phyloP scores from a whole-genome alignment of 2,113 vertebrate species.

The Hydrolagus affinis region DNA sequence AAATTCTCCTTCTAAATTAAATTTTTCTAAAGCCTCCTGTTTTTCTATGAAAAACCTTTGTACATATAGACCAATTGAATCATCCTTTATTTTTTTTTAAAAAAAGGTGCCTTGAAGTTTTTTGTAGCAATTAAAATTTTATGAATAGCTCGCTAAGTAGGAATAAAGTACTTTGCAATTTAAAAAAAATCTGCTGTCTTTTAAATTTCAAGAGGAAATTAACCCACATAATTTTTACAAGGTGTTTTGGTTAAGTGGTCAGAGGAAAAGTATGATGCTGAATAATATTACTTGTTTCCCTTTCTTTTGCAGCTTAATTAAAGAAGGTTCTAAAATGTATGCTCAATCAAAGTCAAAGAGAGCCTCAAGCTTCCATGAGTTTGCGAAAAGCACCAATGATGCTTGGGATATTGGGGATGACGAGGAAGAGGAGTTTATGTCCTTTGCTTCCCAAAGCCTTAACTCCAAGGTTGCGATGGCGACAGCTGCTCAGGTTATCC shows the following conservation, averaged over 20 bases:
- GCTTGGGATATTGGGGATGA: conserved; percentile 91
- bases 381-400: conserved; percentile 85
- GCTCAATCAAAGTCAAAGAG: conserved; percentile 75
- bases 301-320: conserved; percentile 62
- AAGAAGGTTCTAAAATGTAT: conserved; percentile 69
- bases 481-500: conserved; percentile 50
- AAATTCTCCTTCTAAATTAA: too few relatives aligned
- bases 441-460: conserved; percentile 53
- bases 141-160: too few relatives aligned
- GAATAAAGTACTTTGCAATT: neutral
- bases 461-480: conserved; percentile 57
- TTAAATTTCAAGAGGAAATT: neutral
- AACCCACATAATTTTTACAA: neutral
- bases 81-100: too few relatives aligned
- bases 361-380: conserved; percentile 85
- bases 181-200: neutral
- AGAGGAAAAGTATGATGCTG: neutral
- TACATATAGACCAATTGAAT: too few relatives aligned
- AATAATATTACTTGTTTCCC: neutral
- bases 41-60: too few relatives aligned
- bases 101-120: too few relatives aligned
- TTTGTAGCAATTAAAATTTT: too few relatives aligned
- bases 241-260: neutral
- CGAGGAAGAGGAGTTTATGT: conserved; percentile 65
- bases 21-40: too few relatives aligned